Conservation (phyloP, 2,113 vertebrate species). For the Ammodramus savannarum region DNA sequence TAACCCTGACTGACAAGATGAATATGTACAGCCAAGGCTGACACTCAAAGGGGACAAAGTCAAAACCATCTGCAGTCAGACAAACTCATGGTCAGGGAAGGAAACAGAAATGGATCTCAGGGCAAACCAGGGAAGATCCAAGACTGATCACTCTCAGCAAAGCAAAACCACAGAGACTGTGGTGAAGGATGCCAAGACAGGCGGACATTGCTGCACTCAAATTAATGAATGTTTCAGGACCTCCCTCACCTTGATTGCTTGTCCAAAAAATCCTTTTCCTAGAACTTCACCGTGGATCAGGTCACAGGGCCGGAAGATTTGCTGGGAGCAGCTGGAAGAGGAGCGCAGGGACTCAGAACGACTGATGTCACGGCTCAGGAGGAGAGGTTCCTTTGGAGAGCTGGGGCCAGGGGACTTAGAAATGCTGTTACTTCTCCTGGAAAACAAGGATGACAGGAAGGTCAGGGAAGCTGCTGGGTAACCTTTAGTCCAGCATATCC, state of each 20-base stretch:
- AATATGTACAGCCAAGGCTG: neutral
- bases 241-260: slow-evolving; percentile 89
- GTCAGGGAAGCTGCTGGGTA: neutral
- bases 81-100: neutral
- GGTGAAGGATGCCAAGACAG: neutral
- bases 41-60: neutral
- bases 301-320: slow-evolving; percentile 96
- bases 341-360: slow-evolving; percentile 93
- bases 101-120: neutral
- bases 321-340: slow-evolving; percentile 88
- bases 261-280: slow-evolving; percentile 96
- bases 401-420: slow-evolving; percentile 89
- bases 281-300: slow-evolving; percentile 92
- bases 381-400: slow-evolving; percentile 83
- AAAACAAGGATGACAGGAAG: neutral
- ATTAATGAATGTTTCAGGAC: neutral
- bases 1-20: neutral
- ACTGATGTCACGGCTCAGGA: slow-evolving; percentile 84
- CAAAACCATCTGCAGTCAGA: neutral
- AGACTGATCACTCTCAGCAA: neutral
- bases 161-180: neutral
- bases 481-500: neutral
- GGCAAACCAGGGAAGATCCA: neutral
- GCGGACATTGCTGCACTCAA: neutral
- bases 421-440: slow-evolving; percentile 92